Evolutionary conservation across 2,113 vertebrate species (phyloP), one percentile per base, ranked within the genome.

Genomic region (Rhinopithecus roxellana): DNA sequence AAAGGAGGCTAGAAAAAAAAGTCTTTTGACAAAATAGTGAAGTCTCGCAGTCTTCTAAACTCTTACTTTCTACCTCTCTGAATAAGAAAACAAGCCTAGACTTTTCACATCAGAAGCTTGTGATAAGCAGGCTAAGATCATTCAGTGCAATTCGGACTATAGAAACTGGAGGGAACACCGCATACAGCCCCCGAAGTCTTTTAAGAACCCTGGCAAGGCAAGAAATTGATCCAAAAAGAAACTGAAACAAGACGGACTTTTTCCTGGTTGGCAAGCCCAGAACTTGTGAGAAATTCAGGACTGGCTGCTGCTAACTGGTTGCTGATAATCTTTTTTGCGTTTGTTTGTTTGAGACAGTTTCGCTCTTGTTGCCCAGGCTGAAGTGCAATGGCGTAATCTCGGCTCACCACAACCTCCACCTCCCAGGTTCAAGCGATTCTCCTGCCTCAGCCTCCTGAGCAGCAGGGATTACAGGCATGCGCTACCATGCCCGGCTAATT

Each of bases 1-100:
- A 90, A 96, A 90, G 30, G 17, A 55, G 48, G 18, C 61, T 64
- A 96, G 32, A 61, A 79, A 89, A 16, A 96, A 91, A 18, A 96
- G 38, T 74, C 38, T 22, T 45, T 72, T 89, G 25, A 75, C 45
- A 45, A 93, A 30, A 80, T 14, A 45, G 82, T 90, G 25, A 90
- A 79, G 55, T 75, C 55, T 92, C 59, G n/a, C 13, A 55, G 84
- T 70, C 61, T 89, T 75, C 25, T 57, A 77, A 72, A 82, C 82
- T 6, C 57, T 75, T 72, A 50, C 6, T n/a, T 94, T 94, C 64
- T 27, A 91, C 55, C 8, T 69, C 80, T 86, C 74, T 59, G 67
- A 97, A 67, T 32, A 90, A 82, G 80, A 90, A 93, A 95, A 84
- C 38, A 64, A 92, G 40, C 59, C 72, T 64, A 27, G 50, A 7